Evolutionary conservation across 2,113 vertebrate species (phyloP), one percentile per base, ranked within the genome.

Genomic region (Nothoprocta perdicaria): DNA sequence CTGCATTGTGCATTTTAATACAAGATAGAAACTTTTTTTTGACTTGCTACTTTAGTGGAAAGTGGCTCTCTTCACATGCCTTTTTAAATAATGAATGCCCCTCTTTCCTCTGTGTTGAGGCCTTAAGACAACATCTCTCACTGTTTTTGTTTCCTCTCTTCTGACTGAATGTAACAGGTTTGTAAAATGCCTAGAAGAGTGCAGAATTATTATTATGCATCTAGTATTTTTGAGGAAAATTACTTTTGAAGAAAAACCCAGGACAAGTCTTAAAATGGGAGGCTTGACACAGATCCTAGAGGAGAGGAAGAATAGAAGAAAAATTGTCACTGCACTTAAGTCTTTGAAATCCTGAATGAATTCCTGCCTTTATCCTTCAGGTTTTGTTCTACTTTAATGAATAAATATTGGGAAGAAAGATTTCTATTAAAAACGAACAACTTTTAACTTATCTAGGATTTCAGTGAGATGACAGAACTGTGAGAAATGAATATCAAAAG

Each of bases 401-500:
- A 26, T 86, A 76, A 84, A 57, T 72, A 45, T 76, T 15, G 5
- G n/a, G 57, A 65, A 90, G 60, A 82, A 40, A 10, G 33, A 8
- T 78, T 23, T 72, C 74, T 76, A 9, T 92, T 50, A 82, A 60
- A 88, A 91, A 58, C 0, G 1, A 40, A 27, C 27, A 40, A 45
- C 85, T 94, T 93, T 93, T 82, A 85, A 80, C 29, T 86, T 63
- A 41, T 58, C 60, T 41, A 21, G 4, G 22, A 21, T 77, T 93
- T 80, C 48, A 61, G 76, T 27, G n/a, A 6, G 22, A 46, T 78
- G 89, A 88, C 68, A 92, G 61, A 90, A 61, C 85, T 57, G 63
- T 66, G 68, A 88, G 58, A 77, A 94, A 71, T 77, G 48, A 80
- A 91, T 41, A 62, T n/a, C 60, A 74, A 83, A 85, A 53, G 63